Percentiles rank a stretch among this genome's conserved stretches.
Evolutionary conservation across 2,888 invertebrate genomes (phyloP).

Genomic region (Agrenia bidenticulata): DNA sequence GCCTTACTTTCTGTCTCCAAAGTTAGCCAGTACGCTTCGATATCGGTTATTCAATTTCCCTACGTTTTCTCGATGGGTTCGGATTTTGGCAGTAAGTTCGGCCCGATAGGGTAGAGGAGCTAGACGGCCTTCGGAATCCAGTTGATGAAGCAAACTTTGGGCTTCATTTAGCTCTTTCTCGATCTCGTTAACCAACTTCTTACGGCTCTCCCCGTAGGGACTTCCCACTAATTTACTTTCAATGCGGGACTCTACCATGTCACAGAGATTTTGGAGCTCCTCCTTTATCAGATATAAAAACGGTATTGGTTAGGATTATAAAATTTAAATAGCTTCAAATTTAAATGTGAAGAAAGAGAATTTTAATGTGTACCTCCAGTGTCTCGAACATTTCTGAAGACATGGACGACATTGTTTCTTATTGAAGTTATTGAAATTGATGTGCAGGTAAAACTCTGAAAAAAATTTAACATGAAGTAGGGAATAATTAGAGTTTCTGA

Average conservation of each 20-base stretch:
- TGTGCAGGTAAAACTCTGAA: too few relatives aligned
- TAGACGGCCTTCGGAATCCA: constrained; percentile 57
- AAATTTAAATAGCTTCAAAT: too few relatives aligned
- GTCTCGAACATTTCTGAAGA: constrained; percentile 53
- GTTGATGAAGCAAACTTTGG: constrained; percentile 54
- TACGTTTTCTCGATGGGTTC: constrained; percentile 47
- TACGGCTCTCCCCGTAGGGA: constrained; percentile 53
- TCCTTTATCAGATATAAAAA: constrained; percentile 22
- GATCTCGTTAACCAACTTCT: constrained; percentile 52
- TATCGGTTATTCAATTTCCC: constrained; percentile 46
- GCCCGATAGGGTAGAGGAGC: constrained; percentile 52
- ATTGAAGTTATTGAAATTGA: too few relatives aligned
- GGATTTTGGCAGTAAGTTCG: constrained; percentile 50
- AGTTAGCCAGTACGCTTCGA: constrained; percentile 44
- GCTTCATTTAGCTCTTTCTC: constrained; percentile 53
- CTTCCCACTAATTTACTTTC: constrained; percentile 45
- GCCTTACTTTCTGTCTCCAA: constrained; percentile 45
- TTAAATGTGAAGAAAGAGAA: too few relatives aligned
- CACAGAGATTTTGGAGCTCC: constrained; percentile 48
- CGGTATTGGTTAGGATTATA: too few relatives aligned
- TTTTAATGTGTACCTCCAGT: constrained; percentile 25
- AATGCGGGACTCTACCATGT: constrained; percentile 45
- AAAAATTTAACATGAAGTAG: too few relatives aligned
- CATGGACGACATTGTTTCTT: constrained; percentile 13
- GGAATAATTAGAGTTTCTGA: too few relatives aligned